Evolutionary conservation across 1,140 invertebrate species (phyloP).

Genomic region (Leptinotarsa texana): DNA sequence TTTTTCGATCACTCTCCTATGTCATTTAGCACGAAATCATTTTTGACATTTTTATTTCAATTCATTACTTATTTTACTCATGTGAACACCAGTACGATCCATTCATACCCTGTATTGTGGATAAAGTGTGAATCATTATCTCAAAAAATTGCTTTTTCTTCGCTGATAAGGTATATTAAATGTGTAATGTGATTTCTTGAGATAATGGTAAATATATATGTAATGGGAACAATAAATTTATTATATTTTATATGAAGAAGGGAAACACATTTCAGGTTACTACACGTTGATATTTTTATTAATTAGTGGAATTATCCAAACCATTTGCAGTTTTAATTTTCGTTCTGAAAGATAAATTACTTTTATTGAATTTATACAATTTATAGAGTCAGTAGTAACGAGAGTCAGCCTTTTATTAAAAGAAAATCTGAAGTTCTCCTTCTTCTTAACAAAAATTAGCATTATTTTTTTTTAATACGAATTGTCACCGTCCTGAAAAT

Average conservation of each 20-base stretch:
- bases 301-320: too few species aligned
- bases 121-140: slow-evolving; percentile 3
- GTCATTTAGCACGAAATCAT: neutral
- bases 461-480: slow-evolving; percentile 20
- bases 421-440: neutral
- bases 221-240: slow-evolving; percentile 8
- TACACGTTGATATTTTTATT: too few species aligned
- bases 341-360: too few species aligned
- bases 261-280: neutral
- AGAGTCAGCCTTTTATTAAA: neutral
- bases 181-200: neutral
- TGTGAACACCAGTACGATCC: slow-evolving; percentile 1
- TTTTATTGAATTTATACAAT: too few species aligned
- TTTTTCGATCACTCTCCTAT: slow-evolving; percentile 12
- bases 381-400: too few species aligned
- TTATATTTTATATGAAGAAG: slow-evolving; percentile 1
- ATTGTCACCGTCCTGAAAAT: slow-evolving; percentile 50
- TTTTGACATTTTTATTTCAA: neutral
- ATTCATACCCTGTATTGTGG: slow-evolving; percentile 2
- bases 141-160: slow-evolving; percentile 2
- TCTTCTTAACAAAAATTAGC: slow-evolving; percentile 1
- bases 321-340: too few species aligned
- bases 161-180: neutral
- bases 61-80: neutral
- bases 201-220: slow-evolving; percentile 7